Base-by-base conservation (phyloP, 30 jellyfish, hydroid and myxozoan species). In the Aurelia aurita region DNA sequence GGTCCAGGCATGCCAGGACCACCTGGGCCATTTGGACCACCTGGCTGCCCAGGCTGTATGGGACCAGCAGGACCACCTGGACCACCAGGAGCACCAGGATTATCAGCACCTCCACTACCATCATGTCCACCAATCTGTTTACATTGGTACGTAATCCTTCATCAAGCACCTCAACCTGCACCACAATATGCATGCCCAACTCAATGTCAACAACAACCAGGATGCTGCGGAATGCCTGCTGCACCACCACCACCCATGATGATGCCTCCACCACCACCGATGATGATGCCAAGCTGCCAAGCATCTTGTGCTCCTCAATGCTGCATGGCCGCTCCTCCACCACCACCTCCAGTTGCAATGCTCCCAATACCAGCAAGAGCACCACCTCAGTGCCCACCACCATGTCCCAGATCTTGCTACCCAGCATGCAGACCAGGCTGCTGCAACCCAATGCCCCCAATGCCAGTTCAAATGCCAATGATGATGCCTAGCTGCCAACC, bases 281-380 rank as follows among this genome's bases (percentile, higher is more conserved):
- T 82, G 96, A 77, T 88, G 45, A 79, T 86, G 91, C 97, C 90
- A 69, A 72, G 87, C 73, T 92, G 98, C 76, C 95, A 87, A 59
- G 94, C 98, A 45, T 78, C 92, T 8, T 92, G 98, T 72, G 98
- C 98, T 11, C 98, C 98, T 2, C 87, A 70, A 31, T 92, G 97
- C 43, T 87, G 97, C 86, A 74, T 82, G 94, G 78, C 89, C 15
- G 85, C 96, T 21, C 90, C 90, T 29, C 84, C 89, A 28, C 98
- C 96, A 61, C 89, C 97, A 45, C 76, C 87, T 18, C 74, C 84
- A 44, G 87, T 39, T 21, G 90, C 91, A 27, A 88, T 88, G 96
- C 89, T 78, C 8, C 91, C 91, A 23, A 66, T 88, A 5, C 96
- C 96, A 67, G 96, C 97, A 43, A 74, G 92, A 63, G 91, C 95